Evolutionary conservation across 2,888 invertebrate species (phyloP), one percentile per base, ranked within the genome.

Genomic region (Dicycla oo): DNA sequence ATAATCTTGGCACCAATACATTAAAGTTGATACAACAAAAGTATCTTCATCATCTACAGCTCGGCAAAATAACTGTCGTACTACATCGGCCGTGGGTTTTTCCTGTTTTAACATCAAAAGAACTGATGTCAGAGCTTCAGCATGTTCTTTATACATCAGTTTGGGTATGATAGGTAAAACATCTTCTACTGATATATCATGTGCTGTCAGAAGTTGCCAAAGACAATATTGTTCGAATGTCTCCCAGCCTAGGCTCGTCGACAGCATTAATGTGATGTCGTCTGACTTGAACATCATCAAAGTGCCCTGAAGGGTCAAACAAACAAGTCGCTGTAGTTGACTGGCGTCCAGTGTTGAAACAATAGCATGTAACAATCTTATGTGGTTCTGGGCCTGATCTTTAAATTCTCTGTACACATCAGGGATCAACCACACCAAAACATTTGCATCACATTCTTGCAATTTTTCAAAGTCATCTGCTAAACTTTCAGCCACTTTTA

Each of bases 221-320:
- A 99, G 97, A 92, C 99, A 99, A 91, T 98, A 98, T 93, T 99
- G 99, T 93, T 99, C 99, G 87, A 99, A 98, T 3, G 99, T 99
- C 94, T 99, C 99, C 99, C 99, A 99, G 72, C 97, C 97, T 70
- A 99, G 96, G 88, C 99, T 99, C 57, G 98, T 97, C 76, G 98
- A 98, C 85, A 98, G 93, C 92, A 98, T 97, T 56, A 97, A 96
- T 73, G 97, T 97, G 58, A 98, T 96, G 71, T 97, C 97, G 85
- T 98, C 98, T 54, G 97, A 97, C 90, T 98, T 98, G 85, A 98
- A 97, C 97, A 98, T 98, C 89, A 97, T 97, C 76, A 98, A 93
- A 88, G 98, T 98, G 68, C 98, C 99, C 94, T 99, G 98, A 87
- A 99, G 96, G 81, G 99, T 98, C 90, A 98, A 97, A 93, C 99